Evolutionary conservation across 2,888 invertebrate species (phyloP).

Genomic region (Acronicta psi): DNA sequence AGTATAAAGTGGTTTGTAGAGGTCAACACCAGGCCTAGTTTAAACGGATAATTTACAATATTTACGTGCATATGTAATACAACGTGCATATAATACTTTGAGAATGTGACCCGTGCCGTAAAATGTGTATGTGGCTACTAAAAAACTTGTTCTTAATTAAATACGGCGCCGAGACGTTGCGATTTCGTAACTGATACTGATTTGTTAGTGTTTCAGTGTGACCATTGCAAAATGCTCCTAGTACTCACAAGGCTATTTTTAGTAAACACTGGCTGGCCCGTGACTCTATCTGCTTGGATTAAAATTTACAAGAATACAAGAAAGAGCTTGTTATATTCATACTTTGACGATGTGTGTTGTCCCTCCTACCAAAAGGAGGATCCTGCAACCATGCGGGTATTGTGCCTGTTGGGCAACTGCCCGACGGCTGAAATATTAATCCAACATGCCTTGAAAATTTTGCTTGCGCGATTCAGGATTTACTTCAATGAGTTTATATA

Average conservation of each 20-base stretch:
- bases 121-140: conserved; percentile 16
- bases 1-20: conserved; percentile 1
- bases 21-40: background rate
- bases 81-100: conserved; percentile 30
- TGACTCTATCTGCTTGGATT: background rate
- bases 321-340: no score
- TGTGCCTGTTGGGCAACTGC: no score
- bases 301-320: no score
- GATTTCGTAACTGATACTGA: conserved; percentile 44
- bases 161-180: conserved; percentile 39
- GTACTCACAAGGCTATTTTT: background rate
- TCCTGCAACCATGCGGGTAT: no score
- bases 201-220: conserved; percentile 34
- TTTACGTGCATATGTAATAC: conserved; percentile 15
- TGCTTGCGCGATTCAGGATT: no score
- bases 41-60: conserved; percentile 10
- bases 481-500: no score
- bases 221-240: background rate
- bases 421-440: no score
- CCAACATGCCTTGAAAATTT: no score
- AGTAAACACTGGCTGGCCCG: background rate
- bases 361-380: no score
- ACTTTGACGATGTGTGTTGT: no score
- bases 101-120: conserved; percentile 40
- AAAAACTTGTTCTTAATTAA: conserved; percentile 53